A percentile compares a stretch with the other conserved stretches of the same genome.
These are phyloP conservation scores for Siniperca chuatsi DNA, from an alignment of 2,113 vertebrate genomes.

Conservation along the genomic window DNA sequence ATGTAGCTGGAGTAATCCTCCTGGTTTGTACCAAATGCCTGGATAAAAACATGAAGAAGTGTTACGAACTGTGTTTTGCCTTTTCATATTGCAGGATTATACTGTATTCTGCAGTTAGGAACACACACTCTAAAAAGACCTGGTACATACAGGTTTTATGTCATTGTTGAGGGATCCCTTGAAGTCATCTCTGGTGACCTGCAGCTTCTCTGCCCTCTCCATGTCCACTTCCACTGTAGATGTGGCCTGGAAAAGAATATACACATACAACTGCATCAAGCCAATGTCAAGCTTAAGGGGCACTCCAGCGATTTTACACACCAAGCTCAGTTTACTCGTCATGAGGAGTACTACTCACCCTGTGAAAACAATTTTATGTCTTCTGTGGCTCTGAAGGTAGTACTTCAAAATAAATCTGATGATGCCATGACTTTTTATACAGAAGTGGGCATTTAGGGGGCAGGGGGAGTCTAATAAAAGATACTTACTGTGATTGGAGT, in stretches of 20 bases:
- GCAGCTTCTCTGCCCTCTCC: conserved; percentile 96
- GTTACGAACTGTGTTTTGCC: not conserved
- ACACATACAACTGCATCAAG: not conserved
- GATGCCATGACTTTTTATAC: not conserved
- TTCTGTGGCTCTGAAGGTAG: not conserved
- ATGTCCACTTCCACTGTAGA: conserved; percentile 98
- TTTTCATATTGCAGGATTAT: not conserved
- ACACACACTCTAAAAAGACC: not conserved
- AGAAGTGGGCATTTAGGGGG: not conserved
- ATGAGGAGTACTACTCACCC: not conserved
- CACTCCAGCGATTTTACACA: not conserved
- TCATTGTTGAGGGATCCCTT: conserved; percentile 96
- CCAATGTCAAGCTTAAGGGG: not conserved
- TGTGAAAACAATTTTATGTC: not conserved
- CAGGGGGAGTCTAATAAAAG: too few species aligned
- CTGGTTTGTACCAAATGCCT: conserved; percentile 99
- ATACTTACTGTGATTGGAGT: too few species aligned
- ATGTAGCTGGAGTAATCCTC: conserved; percentile 98
- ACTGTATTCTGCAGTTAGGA: not conserved
- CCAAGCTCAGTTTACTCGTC: not conserved
- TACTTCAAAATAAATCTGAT: not conserved
- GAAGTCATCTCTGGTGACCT: conserved; percentile 93
- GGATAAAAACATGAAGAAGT: not conserved
- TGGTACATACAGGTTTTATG: conserved; percentile 92
- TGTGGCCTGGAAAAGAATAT: conserved; percentile 86